A percentile compares a stretch with the other conserved stretches of the same genome.
phyloP scores from a whole-genome alignment of 2,888 invertebrate genomes.

The Limnephilus auricula region DNA sequence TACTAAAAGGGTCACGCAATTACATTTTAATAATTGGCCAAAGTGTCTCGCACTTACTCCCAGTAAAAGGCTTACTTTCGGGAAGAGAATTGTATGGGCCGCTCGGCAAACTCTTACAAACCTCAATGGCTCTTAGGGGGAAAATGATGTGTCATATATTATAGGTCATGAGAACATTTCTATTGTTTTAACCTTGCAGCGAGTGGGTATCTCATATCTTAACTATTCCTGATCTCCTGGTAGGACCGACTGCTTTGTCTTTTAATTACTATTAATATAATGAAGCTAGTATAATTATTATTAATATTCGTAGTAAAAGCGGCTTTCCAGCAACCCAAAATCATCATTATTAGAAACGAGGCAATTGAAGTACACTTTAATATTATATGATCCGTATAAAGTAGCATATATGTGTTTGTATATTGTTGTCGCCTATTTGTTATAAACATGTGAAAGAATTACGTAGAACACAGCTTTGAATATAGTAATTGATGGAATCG shows the following conservation, averaged over 20 bases:
- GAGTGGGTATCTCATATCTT: neutral
- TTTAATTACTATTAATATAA: neutral
- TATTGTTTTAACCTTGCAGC: neutral
- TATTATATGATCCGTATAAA: neutral
- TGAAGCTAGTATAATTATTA: neutral
- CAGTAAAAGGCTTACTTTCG: neutral
- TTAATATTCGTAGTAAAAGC: neutral
- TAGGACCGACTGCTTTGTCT: neutral
- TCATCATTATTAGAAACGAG: neutral
- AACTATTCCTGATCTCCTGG: neutral
- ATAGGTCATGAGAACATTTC: conserved; percentile 1
- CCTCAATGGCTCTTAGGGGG: conserved; percentile 5
- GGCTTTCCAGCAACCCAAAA: neutral
- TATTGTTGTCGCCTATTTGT: neutral
- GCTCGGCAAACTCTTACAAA: neutral
- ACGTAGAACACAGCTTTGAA: neutral
- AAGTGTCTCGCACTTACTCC: neutral
- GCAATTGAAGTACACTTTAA: neutral
- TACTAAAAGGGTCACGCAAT: neutral
- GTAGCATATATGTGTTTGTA: neutral
- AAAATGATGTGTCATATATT: conserved; percentile 22
- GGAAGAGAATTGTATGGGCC: conserved; percentile 4
- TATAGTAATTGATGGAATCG: no score
- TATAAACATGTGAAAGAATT: neutral
- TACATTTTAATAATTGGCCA: conserved; percentile 3